Base-by-base conservation (phyloP, 30 jellyfish, hydroid and myxozoan genomes). In the Aurelia aurita region DNA sequence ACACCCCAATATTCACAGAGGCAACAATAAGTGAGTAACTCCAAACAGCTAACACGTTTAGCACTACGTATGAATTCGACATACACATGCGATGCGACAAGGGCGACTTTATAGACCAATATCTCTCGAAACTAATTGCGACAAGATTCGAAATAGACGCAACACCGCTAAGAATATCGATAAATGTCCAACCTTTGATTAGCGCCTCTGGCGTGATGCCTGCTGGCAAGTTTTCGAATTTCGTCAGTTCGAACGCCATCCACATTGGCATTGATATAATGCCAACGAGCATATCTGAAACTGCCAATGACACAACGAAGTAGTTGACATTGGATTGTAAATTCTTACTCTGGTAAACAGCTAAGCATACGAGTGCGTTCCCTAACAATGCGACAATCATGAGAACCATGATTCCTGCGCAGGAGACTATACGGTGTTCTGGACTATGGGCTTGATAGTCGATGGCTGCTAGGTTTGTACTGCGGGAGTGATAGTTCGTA, bases 101-200 rank as follows among this genome's bases (percentile, higher is more conserved):
- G 31, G 98, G 98, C 19, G 96, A 93, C 69, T 78, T 74, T 22
- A 93, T 90, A 23, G 98, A 93, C 96, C 95, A 93, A 35, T 80
- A 88, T 69, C 98, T 77, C 79, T 93, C 98, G 84, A 58, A 93
- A 46, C 98, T 93, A 63, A 93, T 93, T 19, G 97, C 96, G 20
- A 88, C 91, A 16, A 93, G 88, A 72, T 93, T 93, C 68, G 90
- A 90, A 5, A 93, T 93, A 21, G 98, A 93, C 65, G 96, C 95
- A 45, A 93, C 96, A 13, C 92, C 98, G 60, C 97, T 89, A 22
- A 93, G 76, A 35, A 93, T 89, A 63, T 93, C 98, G 59, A 87
- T 47, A 43, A 93, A 93, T 19, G 88, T 88, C 96, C 97, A 87
- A 31, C 86, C 89, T 28, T 76, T 76, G 25, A 53, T 8, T 8